Base-by-base conservation (phyloP, 2,797 vertebrate species). In the Cirrhinus mrigala region DNA sequence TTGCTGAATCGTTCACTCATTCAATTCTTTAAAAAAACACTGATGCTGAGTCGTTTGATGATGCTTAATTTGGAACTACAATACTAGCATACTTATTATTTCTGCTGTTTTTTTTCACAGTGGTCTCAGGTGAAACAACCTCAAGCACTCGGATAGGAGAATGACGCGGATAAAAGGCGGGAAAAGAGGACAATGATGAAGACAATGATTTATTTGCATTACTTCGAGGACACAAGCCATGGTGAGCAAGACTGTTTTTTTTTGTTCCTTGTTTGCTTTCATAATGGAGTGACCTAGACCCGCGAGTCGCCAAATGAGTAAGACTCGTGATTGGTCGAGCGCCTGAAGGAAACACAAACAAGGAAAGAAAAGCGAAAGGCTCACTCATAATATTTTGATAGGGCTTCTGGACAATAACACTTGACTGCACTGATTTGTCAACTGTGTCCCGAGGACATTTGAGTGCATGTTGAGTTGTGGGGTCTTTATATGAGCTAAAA, bases 351-450 rank as follows among this genome's bases (percentile, higher is more conserved):
- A 84, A 88, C 44, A n/a, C 37, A 85, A 83, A 86, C 73, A 85
- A 50, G 37, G 79, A 20, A 52, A 89, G 76, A 33, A 33, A 80
- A 86, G 64, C 10, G 8, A 83, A 79, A 56, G 79, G 46, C 74
- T 52, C 40, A 68, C 76, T 88, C 86, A 88, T 82, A 88, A 89
- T 88, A 89, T 89, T 90, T 85, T 89, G 88, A 87, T 89, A 71
- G 62, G 68, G 66, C 79, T 82, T 85, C 86, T 86, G 50, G 24
- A 77, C 62, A 85, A 88, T 86, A 86, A 87, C 70, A 81, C 81
- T 85, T 48, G 77, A 87, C 62, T 79, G 79, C 40, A 58, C 58
- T 33, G 11, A 85, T 73, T 84, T 52, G 22, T 71, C 66, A 48
- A 40, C 27, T 5, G 9, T 52, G 70, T 84, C n/a, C 62, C 40